Percentiles rank a stretch among this genome's conserved stretches.
These are phyloP conservation scores for Tethya wilhelma DNA, from an alignment of 37 sponge, comb jelly and placozoan species.

Conservation along the genomic window DNA sequence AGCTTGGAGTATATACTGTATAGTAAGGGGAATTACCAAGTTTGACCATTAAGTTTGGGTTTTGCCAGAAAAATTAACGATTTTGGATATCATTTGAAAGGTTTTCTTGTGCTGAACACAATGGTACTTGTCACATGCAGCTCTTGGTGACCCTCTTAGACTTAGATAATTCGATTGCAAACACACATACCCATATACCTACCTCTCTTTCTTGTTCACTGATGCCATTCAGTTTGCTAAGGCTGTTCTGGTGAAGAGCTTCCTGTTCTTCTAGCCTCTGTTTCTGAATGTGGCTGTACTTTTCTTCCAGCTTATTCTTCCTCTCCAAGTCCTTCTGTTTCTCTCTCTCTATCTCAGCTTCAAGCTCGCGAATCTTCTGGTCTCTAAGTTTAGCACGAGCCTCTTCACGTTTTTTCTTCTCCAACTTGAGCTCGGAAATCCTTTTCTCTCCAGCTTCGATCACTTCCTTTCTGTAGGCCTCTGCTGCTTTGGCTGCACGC, in stretches of 20 bases:
- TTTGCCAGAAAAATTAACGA: background rate
- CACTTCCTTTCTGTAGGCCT: background rate
- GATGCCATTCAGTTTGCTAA: background rate
- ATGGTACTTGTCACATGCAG: too few species aligned
- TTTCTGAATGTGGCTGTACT: background rate
- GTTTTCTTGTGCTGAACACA: too few species aligned
- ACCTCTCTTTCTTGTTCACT: conserved; percentile 12
- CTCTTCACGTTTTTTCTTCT: background rate
- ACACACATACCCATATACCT: too few species aligned
- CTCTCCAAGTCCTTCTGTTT: conserved; percentile 2
- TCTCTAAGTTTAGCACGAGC: background rate
- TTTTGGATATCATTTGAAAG: background rate
- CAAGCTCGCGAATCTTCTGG: background rate
- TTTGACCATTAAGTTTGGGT: too few species aligned
- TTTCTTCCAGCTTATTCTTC: background rate
- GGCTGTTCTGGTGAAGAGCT: background rate
- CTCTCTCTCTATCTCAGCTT: conserved; percentile 17
- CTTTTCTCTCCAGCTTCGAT: conserved; percentile 2
- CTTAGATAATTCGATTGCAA: too few species aligned
- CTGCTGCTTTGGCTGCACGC: background rate
- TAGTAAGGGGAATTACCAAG: too few species aligned
- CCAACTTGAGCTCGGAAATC: background rate
- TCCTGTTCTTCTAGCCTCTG: conserved; percentile 2
- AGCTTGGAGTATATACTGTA: too few species aligned
- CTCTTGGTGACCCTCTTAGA: too few species aligned